Conservation (phyloP, 1,140 invertebrate genomes). For the Drosophila mauritiana region DNA sequence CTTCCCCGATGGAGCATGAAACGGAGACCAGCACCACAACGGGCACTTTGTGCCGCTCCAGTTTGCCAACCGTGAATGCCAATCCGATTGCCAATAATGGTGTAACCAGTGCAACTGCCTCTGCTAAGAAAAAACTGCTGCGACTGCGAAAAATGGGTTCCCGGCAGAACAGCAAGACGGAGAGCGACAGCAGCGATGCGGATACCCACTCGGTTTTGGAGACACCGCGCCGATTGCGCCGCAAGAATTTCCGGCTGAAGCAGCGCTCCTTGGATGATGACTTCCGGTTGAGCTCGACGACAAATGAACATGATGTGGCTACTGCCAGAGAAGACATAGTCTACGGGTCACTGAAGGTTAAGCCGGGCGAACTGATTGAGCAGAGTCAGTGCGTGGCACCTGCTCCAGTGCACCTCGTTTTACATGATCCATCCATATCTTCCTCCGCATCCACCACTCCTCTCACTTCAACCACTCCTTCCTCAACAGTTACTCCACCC, state of each 20-base stretch:
- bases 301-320: conserved; percentile 17
- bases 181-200: conserved; percentile 85
- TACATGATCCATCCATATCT: not conserved
- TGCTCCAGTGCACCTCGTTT: not conserved
- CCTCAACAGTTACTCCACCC: not conserved
- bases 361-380: conserved; percentile 82
- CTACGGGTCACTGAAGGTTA: conserved; percentile 72
- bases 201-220: conserved; percentile 84
- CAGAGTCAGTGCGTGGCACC: conserved; percentile 59
- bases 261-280: conserved; percentile 79
- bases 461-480: not conserved
- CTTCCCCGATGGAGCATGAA: conserved; percentile 71
- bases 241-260: conserved; percentile 79
- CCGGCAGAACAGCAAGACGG: conserved; percentile 84
- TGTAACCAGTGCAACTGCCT: conserved; percentile 11
- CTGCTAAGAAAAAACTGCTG: conserved; percentile 76
- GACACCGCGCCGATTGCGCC: conserved; percentile 74
- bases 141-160: conserved; percentile 83
- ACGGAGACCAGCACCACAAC: conserved; percentile 70
- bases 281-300: conserved; percentile 51
- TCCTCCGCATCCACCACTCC: not conserved
- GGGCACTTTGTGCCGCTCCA: conserved; percentile 56
- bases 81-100: conserved; percentile 21
- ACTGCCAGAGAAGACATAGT: conserved; percentile 58
- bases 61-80: conserved; percentile 8